A percentile compares a stretch with the other conserved stretches of the same genome.
These are phyloP conservation scores for Lepus americanus DNA, from an alignment of 2,113 vertebrate genomes.

Conservation along the genomic window DNA sequence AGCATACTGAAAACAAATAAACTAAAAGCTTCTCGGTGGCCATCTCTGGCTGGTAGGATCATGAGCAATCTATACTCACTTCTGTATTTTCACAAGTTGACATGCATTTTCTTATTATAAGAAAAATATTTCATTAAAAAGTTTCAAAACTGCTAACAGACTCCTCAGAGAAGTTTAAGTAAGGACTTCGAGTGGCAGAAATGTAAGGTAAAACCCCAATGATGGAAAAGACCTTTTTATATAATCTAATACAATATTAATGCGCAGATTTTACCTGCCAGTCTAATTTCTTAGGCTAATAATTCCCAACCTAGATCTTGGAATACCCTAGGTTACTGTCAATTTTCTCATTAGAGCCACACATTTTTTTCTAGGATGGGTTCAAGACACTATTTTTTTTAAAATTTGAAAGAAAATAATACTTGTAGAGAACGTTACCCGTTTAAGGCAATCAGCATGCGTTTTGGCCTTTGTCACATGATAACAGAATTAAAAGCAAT, in stretches of 20 bases:
- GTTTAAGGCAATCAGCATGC: constrained; percentile 17
- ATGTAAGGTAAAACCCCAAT: constrained; percentile 12
- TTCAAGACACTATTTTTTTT: constrained; percentile 61
- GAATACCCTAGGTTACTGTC: background rate
- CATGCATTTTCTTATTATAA: constrained; percentile 35
- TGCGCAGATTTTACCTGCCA: constrained; percentile 37
- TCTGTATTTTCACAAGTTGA: constrained; percentile 3
- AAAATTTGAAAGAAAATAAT: constrained; percentile 50
- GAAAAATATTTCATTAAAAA: constrained; percentile 57
- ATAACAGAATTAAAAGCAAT: constrained; percentile 31
- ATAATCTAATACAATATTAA: constrained; percentile 56
- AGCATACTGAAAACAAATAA: background rate
- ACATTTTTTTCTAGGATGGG: constrained; percentile 8
- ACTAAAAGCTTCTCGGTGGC: background rate
- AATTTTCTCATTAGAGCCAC: constrained; percentile 33
- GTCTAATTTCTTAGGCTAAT: constrained; percentile 44
- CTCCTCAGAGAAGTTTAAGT: constrained; percentile 42
- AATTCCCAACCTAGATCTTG: constrained; percentile 11
- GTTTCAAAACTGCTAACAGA: constrained; percentile 42
- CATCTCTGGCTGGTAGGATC: background rate
- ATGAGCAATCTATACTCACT: constrained; percentile 20
- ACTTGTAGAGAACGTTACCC: background rate
- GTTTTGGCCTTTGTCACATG: constrained; percentile 1
- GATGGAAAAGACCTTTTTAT: constrained; percentile 11
- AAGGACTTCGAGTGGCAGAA: constrained; percentile 48